Percentiles rank a stretch among this genome's conserved stretches.
phyloP scores from a whole-genome alignment of 53 echinoderm and acorn worm genomes.

The Crossaster papposus region DNA sequence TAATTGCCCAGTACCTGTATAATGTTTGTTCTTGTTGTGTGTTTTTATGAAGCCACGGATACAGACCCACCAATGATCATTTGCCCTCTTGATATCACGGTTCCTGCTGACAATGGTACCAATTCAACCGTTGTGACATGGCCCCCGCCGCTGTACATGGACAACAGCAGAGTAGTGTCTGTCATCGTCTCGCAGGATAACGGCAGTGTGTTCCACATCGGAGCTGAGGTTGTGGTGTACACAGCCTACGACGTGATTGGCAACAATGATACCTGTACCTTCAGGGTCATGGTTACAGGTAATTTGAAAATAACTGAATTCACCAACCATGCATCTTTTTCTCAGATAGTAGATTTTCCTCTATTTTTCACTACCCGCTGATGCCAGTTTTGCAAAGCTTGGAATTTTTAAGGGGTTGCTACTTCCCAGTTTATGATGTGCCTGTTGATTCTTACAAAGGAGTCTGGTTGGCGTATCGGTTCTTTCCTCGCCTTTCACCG shows the following conservation, averaged over 20 bases:
- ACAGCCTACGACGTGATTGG: neutral
- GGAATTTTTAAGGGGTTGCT: no score
- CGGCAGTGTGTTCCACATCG: slow-evolving; percentile 41
- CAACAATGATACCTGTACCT: slow-evolving; percentile 34
- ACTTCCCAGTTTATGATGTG: no score
- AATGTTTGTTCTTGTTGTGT: neutral
- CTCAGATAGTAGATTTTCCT: no score
- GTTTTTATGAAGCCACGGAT: slow-evolving; percentile 29
- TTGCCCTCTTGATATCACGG: neutral
- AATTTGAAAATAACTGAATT: neutral
- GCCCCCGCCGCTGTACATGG: slow-evolving; percentile 27
- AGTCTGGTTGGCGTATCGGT: no score
- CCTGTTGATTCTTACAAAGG: no score
- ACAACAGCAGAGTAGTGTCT: slow-evolving; percentile 16
- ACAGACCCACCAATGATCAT: slow-evolving; percentile 23
- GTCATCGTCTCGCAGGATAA: slow-evolving; percentile 1
- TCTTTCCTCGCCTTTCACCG: no score
- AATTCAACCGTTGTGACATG: slow-evolving; percentile 3
- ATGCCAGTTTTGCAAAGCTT: no score
- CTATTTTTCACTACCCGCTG: no score
- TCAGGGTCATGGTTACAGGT: neutral
- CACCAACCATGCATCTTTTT: no score
- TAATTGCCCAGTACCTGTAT: neutral
- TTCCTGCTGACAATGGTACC: neutral
- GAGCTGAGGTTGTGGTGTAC: neutral